These are phyloP conservation scores for Pogonomyrmex californicus DNA, from an alignment of 1,140 invertebrate genomes.

Conservation along the genomic window DNA sequence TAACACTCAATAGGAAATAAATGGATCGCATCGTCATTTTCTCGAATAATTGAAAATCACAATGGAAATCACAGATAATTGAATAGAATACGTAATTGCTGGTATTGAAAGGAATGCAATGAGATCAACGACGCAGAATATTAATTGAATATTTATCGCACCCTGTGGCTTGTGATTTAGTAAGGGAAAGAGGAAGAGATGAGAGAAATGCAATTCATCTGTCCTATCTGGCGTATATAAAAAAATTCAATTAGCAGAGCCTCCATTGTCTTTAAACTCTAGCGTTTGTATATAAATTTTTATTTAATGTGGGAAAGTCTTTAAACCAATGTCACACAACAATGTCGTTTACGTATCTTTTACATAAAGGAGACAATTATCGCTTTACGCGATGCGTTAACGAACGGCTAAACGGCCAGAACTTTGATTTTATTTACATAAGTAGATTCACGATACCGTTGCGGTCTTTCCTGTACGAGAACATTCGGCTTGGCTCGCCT, in stretches of 20 bases:
- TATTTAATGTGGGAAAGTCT: not conserved
- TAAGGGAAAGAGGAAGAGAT: not conserved
- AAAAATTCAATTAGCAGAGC: slow-evolving; percentile 32
- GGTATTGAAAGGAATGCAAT: slow-evolving; percentile 15
- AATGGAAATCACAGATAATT: slow-evolving; percentile 17
- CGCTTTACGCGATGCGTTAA: not conserved
- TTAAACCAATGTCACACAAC: not conserved
- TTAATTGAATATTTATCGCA: slow-evolving; percentile 53
- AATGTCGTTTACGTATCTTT: not conserved
- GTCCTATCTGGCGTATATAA: not conserved
- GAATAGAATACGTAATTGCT: slow-evolving; percentile 38
- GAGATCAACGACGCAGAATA: slow-evolving; percentile 34
- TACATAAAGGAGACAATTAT: not conserved
- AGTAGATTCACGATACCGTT: not conserved
- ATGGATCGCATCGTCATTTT: slow-evolving; percentile 17
- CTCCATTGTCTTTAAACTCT: not conserved
- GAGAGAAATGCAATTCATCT: not conserved
- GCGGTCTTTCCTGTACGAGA: not conserved
- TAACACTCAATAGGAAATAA: not conserved
- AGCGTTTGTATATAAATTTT: not conserved
- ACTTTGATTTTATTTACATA: slow-evolving; percentile 12
- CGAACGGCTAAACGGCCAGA: not conserved
- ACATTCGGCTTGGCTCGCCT: not conserved
- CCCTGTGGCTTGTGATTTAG: slow-evolving; percentile 6
- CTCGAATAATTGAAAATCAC: slow-evolving; percentile 30